A percentile compares a stretch with the other conserved stretches of the same genome.
phyloP scores from a whole-genome alignment of 2,113 vertebrate species.

The Catharus fuscescens region DNA sequence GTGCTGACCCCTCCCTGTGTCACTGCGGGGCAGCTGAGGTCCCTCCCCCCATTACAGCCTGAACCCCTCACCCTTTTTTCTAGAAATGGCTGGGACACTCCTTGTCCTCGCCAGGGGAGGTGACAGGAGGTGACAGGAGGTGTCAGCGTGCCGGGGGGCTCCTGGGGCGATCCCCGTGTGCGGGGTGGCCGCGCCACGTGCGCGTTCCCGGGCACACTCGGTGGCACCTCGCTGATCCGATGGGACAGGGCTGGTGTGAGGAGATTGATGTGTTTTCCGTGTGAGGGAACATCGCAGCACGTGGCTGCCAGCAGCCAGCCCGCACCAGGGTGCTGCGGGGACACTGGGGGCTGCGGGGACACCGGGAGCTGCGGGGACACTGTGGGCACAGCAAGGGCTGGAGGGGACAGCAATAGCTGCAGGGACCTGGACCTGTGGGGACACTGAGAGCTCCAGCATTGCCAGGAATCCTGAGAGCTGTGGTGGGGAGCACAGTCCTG shows the following conservation, averaged over 20 bases:
- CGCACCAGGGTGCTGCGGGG: neutral
- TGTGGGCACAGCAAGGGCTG: neutral
- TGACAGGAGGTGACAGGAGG: neutral
- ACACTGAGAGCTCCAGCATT: neutral
- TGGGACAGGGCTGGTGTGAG: neutral
- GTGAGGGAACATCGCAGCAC: neutral
- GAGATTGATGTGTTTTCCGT: neutral
- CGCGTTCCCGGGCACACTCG: accelerated
- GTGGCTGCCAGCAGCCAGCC: neutral
- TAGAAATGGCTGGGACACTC: neutral
- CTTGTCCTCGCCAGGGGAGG: neutral
- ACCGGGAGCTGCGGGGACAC: neutral
- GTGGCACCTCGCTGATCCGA: neutral
- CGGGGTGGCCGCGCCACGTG: neutral
- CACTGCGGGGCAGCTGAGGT: neutral
- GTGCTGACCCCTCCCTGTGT: accelerated
- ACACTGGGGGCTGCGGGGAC: neutral
- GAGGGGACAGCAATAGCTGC: neutral
- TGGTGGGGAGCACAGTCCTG: neutral
- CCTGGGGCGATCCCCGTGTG: accelerated
- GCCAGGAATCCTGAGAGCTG: neutral
- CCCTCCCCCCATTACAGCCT: neutral
- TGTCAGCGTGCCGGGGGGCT: accelerated
- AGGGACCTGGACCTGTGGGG: too few relatives aligned
- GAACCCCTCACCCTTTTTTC: accelerated